phyloP scores from a whole-genome alignment of 2,888 invertebrate species.

The Drosophila paramelanica region DNA sequence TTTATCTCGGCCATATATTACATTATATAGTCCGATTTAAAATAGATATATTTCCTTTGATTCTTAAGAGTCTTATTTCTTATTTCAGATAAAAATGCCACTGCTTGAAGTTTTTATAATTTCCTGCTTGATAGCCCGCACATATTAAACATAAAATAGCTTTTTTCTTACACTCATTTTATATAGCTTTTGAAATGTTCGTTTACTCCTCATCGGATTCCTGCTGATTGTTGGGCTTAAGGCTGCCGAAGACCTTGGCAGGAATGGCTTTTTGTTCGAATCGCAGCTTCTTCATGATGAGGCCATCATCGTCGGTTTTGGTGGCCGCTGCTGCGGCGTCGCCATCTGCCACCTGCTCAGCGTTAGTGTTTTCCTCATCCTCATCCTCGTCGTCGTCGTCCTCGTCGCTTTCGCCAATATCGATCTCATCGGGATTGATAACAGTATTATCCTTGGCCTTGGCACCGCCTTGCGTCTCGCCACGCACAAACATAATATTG shows the following conservation, averaged over 20 bases:
- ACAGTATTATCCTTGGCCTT: slow-evolving; percentile 88
- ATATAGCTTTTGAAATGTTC: neutral
- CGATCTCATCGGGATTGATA: slow-evolving; percentile 94
- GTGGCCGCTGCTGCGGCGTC: slow-evolving; percentile 66
- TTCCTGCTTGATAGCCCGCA: neutral
- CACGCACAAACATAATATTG: slow-evolving; percentile 94
- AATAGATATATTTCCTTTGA: no score
- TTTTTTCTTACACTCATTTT: neutral
- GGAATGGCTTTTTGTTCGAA: slow-evolving; percentile 95
- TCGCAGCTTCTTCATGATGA: slow-evolving; percentile 88
- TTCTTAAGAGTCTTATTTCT: no score
- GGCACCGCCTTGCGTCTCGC: slow-evolving; percentile 92
- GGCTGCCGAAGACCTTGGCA: slow-evolving; percentile 95
- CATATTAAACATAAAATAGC: neutral
- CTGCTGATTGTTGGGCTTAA: slow-evolving; percentile 84
- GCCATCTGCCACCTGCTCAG: slow-evolving; percentile 86
- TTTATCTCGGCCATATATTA: no score
- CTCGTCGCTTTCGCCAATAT: slow-evolving; percentile 91
- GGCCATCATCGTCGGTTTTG: slow-evolving; percentile 85
- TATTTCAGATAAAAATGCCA: no score
- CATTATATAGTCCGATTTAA: no score
- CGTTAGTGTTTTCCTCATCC: slow-evolving; percentile 86
- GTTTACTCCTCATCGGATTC: slow-evolving; percentile 78
- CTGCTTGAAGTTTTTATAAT: neutral
- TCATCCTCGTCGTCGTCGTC: slow-evolving; percentile 87